Conservation (phyloP, 2,888 invertebrate genomes). For the Ormyrus nitidulus region DNA sequence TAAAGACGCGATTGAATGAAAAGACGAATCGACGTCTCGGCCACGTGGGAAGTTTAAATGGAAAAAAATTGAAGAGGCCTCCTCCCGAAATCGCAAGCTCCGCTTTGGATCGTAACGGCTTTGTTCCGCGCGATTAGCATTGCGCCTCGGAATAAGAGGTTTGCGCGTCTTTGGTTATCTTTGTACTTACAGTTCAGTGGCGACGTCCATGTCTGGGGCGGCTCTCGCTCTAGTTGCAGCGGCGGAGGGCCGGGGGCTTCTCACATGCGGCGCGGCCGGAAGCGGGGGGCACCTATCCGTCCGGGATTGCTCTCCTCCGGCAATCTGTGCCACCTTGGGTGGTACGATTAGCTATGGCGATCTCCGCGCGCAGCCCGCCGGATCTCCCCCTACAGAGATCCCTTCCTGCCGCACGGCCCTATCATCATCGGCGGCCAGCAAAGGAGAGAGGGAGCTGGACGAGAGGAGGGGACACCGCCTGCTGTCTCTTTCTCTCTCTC, state of each 20-base stretch:
- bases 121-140: constrained; percentile 29
- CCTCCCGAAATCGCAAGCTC: too few relatives aligned
- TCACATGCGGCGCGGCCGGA: constrained; percentile 45
- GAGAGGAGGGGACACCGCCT: background rate
- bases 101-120: background rate
- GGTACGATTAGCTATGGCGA: constrained; percentile 72
- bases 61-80: too few relatives aligned
- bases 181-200: constrained; percentile 72
- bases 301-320: constrained; percentile 45
- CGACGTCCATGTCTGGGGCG: constrained; percentile 67
- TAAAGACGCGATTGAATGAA: too few relatives aligned
- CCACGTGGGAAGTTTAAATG: too few relatives aligned
- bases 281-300: constrained; percentile 12
- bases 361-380: constrained; percentile 62
- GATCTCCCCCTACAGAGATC: constrained; percentile 54
- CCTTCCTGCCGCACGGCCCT: constrained; percentile 52
- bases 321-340: constrained; percentile 76
- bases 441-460: background rate
- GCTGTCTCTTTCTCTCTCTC: too few relatives aligned
- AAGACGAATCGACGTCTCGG: too few relatives aligned
- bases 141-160: background rate
- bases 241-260: constrained; percentile 52
- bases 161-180: constrained; percentile 10
- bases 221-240: constrained; percentile 61
- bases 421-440: constrained; percentile 24